Conservation (phyloP, 2,888 invertebrate genomes). For the Camptogramma bilineatum region DNA sequence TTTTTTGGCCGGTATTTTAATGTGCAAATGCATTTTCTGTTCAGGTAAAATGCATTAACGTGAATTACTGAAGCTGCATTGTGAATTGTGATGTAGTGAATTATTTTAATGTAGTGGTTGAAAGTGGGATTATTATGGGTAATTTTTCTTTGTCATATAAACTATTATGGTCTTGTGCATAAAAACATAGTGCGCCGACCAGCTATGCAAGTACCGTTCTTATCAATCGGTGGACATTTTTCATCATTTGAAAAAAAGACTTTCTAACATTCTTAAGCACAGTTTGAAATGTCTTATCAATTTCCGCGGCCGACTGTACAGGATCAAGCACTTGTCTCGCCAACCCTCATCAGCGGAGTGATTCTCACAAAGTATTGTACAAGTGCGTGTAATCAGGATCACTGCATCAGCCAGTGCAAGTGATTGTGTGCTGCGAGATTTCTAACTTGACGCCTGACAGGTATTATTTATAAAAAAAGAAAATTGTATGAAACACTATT, state of each 20-base stretch:
- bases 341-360: background rate
- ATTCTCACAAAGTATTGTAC: slow-evolving; percentile 7
- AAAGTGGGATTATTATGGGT: background rate
- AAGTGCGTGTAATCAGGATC: slow-evolving; percentile 36
- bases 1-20: slow-evolving; percentile 79
- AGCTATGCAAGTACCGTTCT: no score
- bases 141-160: background rate
- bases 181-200: no score
- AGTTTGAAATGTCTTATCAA: background rate
- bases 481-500: no score
- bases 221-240: no score
- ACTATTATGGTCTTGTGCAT: no score
- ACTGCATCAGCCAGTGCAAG: slow-evolving; percentile 27
- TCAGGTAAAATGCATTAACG: slow-evolving; percentile 59
- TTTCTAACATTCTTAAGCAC: background rate
- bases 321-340: slow-evolving; percentile 9
- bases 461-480: background rate
- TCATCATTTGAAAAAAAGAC: no score
- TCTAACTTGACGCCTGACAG: slow-evolving; percentile 6
- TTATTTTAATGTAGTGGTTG: slow-evolving; percentile 26
- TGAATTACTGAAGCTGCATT: slow-evolving; percentile 47
- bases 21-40: slow-evolving; percentile 71
- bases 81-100: slow-evolving; percentile 38
- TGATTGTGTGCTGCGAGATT: slow-evolving; percentile 1
- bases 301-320: background rate